Percentiles rank a stretch among this genome's conserved stretches.
phyloP scores from a whole-genome alignment of 2,113 vertebrate genomes.

The Triplophysa siluroides region DNA sequence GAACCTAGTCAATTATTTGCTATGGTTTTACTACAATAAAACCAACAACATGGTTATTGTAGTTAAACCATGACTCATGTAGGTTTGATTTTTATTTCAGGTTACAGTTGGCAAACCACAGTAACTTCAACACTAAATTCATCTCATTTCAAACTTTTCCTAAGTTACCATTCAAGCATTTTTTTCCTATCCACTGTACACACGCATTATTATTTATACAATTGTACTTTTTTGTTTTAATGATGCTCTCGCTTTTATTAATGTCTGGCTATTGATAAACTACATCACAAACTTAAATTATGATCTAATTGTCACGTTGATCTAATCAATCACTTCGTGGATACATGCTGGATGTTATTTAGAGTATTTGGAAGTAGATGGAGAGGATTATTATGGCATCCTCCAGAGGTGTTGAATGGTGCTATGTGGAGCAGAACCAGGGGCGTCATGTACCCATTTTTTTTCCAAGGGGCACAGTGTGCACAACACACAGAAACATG shows the following conservation, averaged over 20 bases:
- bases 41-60: too few relatives aligned
- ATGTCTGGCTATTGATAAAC: not conserved
- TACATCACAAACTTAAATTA: not conserved
- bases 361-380: not conserved
- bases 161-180: conserved; percentile 32
- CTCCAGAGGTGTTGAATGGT: too few relatives aligned
- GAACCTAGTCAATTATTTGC: too few relatives aligned
- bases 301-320: not conserved
- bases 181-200: conserved; percentile 3
- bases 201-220: not conserved
- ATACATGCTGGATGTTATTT: too few relatives aligned
- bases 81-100: not conserved
- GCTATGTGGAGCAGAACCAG: too few relatives aligned
- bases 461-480: too few relatives aligned
- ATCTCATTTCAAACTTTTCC: conserved; percentile 31
- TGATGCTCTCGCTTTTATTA: not conserved
- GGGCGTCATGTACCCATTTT: too few relatives aligned
- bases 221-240: not conserved
- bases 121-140: conserved; percentile 31
- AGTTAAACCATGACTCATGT: too few relatives aligned
- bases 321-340: not conserved
- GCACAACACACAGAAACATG: too few relatives aligned
- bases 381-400: conserved; percentile 2
- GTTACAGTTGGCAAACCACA: not conserved
- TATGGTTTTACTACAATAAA: too few relatives aligned